Evolutionary conservation across 2,888 invertebrate species (phyloP), one percentile per base, ranked within the genome.

Genomic region (Andricus curvator): DNA sequence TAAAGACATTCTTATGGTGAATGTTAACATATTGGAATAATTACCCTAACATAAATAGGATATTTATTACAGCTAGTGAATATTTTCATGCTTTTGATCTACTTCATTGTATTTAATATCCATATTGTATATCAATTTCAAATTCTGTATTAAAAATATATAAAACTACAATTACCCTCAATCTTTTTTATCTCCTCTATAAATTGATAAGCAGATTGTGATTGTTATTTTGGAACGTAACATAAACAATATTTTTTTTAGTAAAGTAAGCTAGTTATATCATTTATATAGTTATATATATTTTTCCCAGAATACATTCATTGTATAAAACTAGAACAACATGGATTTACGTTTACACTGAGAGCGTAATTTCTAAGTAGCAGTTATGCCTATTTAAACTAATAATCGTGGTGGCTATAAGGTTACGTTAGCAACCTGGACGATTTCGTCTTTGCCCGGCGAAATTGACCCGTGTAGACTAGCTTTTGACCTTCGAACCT

Each of bases 401-500:
- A 3, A 56, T 56, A 82, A 83, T 65, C 78, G 77, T 60, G 80
- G 65, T 33, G 48, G 5, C 48, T 48, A 48, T 48, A 48, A 48
- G 48, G 48, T 48, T 48, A 17, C 17, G 17, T 17, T 48, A 78
- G 80, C 22, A 17, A 62, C 25, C 51, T 44, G 48, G 48, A 25
- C 33, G 79, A 76, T 83, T 84, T 83, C 70, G 82, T 78, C 82
- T 85, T 82, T 76, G 79, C 77, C 83, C 77, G 62, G 80, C 82
- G 86, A 88, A 88, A 88, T 88, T 86, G 88, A 88, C 85, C 88
- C 85, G 84, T 80, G 83, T 83, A 80, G 83, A 82, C 84, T 86
- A 83, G 85, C 88, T 86, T 86, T 90, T 87, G 86, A 88, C 87
- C 89, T 86, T 87, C 87, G 77, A 84, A 81, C 86, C 83, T 83